Percentiles rank a stretch among this genome's conserved stretches.
These are phyloP conservation scores for Mycalesis mineus DNA, from an alignment of 2,888 invertebrate species.

Conservation along the genomic window DNA sequence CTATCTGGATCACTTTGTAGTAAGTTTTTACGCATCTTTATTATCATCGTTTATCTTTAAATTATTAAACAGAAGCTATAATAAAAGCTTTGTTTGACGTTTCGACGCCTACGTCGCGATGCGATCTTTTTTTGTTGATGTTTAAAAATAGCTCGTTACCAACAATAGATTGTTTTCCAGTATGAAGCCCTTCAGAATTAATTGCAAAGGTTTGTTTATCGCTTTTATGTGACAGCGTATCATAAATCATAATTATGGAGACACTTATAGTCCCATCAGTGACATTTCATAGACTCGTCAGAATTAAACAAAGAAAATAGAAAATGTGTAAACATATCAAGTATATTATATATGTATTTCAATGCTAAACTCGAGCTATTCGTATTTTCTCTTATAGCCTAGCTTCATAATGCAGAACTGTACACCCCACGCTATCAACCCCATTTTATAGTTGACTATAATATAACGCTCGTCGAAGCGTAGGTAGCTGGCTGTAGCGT, in stretches of 20 bases:
- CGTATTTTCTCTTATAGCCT: slow-evolving; percentile 34
- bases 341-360: slow-evolving; percentile 17
- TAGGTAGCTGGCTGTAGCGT: slow-evolving; percentile 68
- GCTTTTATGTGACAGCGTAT: not conserved
- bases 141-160: not conserved
- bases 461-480: slow-evolving; percentile 49
- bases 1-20: slow-evolving; percentile 51
- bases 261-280: not conserved
- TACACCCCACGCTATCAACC: slow-evolving; percentile 63
- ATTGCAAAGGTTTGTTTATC: not conserved
- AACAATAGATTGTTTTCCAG: not conserved
- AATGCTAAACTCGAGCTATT: slow-evolving; percentile 26
- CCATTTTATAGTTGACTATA: slow-evolving; percentile 57
- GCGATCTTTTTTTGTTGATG: slow-evolving; percentile 2
- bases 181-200: not conserved
- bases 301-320: slow-evolving; percentile 1
- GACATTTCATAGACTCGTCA: not conserved
- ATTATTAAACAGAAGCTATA: slow-evolving; percentile 15
- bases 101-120: not conserved
- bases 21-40: slow-evolving; percentile 35
- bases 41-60: slow-evolving; percentile 35
- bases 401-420: slow-evolving; percentile 48
- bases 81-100: slow-evolving; percentile 10
- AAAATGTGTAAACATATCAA: slow-evolving; percentile 1
- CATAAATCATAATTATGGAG: not conserved